Evolutionary conservation across 2,797 vertebrate species (phyloP), one percentile per base, ranked within the genome.

Genomic region (Nyctibius grandis): DNA sequence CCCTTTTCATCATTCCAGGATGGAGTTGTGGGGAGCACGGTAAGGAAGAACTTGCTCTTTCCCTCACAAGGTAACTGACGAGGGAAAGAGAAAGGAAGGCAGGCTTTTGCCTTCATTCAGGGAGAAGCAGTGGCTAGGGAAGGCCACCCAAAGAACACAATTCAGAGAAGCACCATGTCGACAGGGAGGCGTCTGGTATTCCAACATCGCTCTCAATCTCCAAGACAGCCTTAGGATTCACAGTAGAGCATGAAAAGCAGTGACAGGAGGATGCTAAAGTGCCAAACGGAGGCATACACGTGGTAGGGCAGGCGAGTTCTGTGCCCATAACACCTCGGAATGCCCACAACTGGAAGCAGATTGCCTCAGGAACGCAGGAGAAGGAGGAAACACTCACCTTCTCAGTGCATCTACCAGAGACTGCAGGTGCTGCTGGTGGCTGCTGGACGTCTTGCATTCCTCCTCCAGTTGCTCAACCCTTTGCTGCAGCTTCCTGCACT

Each of bases 401-500:
- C 74, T 97, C 45, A 97, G 97, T 44, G 95, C 91, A 85, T 98
- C 97, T 72, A 97, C 96, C 85, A 96, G 93, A 48, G 93, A 97
- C 65, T 97, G 97, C n/a, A 98, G 97, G 69, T 94, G 96, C 88
- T 94, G 89, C 12, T 47, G 93, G 59, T 97, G 97, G 54, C 91
- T 97, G 17, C 78, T 96, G 92, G 97, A 94, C 0, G 31, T 75
- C 25, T 96, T 97, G 34, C 95, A 92, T 31, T 98, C 97, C 74
- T 97, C 97, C 15, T 97, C 95, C 86, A 97, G 91, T 60, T 88
- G 91, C 85, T 97, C 97, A 36, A 99, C 96, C 33, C 92, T 95
- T 75, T 98, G 94, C 36, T 97, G 97, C 96, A 98, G 84, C 78
- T 98, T 97, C 63, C 97, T 97, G 33, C 97, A 97, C 44, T 98